These are phyloP conservation scores for Bembecia ichneumoniformis DNA, from an alignment of 2,888 invertebrate genomes.

Conservation along the genomic window DNA sequence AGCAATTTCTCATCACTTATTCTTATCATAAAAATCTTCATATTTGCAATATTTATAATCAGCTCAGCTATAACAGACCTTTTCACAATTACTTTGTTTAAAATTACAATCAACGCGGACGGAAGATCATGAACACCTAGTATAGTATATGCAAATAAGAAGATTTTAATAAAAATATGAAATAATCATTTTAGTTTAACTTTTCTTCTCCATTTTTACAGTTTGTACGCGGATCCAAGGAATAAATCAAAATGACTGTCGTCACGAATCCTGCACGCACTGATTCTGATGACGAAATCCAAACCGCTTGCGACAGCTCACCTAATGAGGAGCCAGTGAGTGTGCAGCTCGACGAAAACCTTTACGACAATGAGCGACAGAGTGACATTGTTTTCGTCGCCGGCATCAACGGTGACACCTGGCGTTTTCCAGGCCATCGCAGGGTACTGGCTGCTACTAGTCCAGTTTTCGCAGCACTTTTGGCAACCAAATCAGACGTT, in stretches of 20 bases:
- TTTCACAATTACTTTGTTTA: no score
- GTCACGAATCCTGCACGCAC: slow-evolving; percentile 58
- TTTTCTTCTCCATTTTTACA: slow-evolving; percentile 33
- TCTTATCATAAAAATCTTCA: no score
- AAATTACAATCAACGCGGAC: no score
- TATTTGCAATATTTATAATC: no score
- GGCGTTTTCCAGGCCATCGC: slow-evolving; percentile 79
- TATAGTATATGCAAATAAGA: no score
- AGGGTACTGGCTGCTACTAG: slow-evolving; percentile 75
- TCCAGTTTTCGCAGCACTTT: slow-evolving; percentile 75
- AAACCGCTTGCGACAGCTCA: slow-evolving; percentile 21
- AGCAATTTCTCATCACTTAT: no score
- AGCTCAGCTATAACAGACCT: no score
- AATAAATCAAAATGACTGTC: slow-evolving; percentile 48
- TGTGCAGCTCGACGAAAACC: slow-evolving; percentile 34
- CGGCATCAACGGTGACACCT: slow-evolving; percentile 75
- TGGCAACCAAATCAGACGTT: slow-evolving; percentile 50
- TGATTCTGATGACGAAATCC: slow-evolving; percentile 41
- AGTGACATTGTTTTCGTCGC: slow-evolving; percentile 77
- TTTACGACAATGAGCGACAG: slow-evolving; percentile 68
- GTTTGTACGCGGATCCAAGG: slow-evolving; percentile 2
- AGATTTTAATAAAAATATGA: slow-evolving; percentile 1
- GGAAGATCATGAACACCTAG: no score
- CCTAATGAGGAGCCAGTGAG: slow-evolving; percentile 7
- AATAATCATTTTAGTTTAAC: slow-evolving; percentile 1